Evolutionary conservation across 2,797 vertebrate species (phyloP), one percentile per base, ranked within the genome.

Genomic region (Lycodopsis pacificus): DNA sequence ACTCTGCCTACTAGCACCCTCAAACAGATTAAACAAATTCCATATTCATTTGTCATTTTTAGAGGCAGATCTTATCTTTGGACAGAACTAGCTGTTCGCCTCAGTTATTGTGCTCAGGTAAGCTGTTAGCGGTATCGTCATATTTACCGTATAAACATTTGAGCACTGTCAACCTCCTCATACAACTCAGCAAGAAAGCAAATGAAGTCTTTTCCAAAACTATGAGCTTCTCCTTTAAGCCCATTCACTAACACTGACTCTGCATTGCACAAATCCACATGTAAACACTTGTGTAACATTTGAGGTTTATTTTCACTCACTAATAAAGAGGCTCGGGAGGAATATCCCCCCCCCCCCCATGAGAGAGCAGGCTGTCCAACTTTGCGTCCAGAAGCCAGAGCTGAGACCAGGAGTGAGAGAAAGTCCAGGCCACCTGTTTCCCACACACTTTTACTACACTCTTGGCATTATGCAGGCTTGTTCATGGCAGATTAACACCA

Each of bases 401-500:
- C 70, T 78, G 56, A 30, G 88, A 80, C 69, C 73, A 80, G 84
- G 73, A 84, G 82, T 71, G 84, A 83, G 83, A 83, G 79, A 89
- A 88, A 83, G 84, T 79, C 4, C 53, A 77, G 80, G 88, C 91
- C 95, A 95, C 94, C 95, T 96, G 95, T 95, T 94, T 88, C 90
- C 86, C 78, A 82, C 89, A 91, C 92, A 90, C 90, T 93, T 90
- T 87, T 86, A 79, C 93, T 84, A 61, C 85, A 81, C 88, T 86
- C 86, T 89, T 92, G 91, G 90, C 93, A 93, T 92, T 93, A 94
- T 91, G 85, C 86, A 69, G 61, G 87, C 94, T 86, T 93, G 90
- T 94, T 93, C 94, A 94, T 91, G 94, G 92, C 85, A 90, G 91
- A 94, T 96, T 94, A 95, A 89, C 91, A 89, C 91, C 89, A 87